Conservation (phyloP, 2,888 invertebrate species). For the Tenthredo notha region DNA sequence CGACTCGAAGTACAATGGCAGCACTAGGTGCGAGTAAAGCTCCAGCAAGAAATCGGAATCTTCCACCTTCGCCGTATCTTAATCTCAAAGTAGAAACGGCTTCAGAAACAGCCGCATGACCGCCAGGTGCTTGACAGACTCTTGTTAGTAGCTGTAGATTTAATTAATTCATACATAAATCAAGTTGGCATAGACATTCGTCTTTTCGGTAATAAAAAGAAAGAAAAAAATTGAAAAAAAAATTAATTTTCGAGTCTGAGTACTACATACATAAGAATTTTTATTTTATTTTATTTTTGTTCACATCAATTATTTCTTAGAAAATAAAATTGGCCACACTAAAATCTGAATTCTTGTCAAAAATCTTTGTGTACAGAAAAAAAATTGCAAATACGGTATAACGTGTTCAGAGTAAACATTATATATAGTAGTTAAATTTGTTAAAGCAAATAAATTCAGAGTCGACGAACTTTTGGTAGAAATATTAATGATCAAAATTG, state of each 20-base stretch:
- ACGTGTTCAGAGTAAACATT: not conserved
- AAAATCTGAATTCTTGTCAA: not conserved
- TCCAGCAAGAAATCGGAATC: constrained; percentile 94
- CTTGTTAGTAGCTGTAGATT: constrained; percentile 88
- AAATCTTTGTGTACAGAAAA: not conserved
- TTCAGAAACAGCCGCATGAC: constrained; percentile 93
- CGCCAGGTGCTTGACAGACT: constrained; percentile 88
- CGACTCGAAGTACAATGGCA: constrained; percentile 83
- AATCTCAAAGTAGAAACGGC: constrained; percentile 93
- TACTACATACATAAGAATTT: not conserved
- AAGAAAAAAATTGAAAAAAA: not conserved
- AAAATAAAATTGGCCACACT: not conserved
- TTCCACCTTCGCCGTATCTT: constrained; percentile 94
- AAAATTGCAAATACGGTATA: not conserved
- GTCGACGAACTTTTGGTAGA: not conserved
- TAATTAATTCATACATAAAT: constrained; percentile 13
- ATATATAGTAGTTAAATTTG: not conserved
- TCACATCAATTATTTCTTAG: not conserved
- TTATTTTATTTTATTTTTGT: not conserved
- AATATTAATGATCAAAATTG: not conserved
- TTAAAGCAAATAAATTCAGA: not conserved
- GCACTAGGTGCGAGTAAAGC: constrained; percentile 91
- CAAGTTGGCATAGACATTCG: not conserved
- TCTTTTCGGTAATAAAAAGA: not conserved
- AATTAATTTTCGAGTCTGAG: not conserved